phyloP scores from a whole-genome alignment of 2,113 vertebrate genomes.

The Gallinago paraguaiae region DNA sequence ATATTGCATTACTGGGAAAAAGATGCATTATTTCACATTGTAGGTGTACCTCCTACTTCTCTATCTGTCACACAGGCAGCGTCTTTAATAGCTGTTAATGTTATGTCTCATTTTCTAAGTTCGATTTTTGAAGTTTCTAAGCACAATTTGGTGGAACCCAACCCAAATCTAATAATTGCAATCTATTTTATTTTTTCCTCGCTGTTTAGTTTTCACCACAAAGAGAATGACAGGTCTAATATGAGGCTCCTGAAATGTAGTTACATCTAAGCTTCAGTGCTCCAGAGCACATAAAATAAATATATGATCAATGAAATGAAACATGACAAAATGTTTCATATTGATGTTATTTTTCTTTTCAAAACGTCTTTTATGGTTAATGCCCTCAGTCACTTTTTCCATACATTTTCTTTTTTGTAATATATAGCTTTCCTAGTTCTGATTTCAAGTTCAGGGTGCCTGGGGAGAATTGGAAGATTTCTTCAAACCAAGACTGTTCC shows the following conservation, averaged over 20 bases:
- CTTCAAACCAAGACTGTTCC: slow-evolving; percentile 78
- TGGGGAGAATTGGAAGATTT: slow-evolving; percentile 80
- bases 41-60: slow-evolving; percentile 55
- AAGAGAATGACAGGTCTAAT: slow-evolving; percentile 74
- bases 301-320: slow-evolving; percentile 81
- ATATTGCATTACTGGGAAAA: slow-evolving; percentile 49
- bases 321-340: slow-evolving; percentile 81
- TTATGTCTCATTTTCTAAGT: slow-evolving; percentile 36
- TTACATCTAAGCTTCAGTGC: slow-evolving; percentile 71
- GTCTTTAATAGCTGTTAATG: slow-evolving; percentile 49
- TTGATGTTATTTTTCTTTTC: slow-evolving; percentile 77
- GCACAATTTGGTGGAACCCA: slow-evolving; percentile 53
- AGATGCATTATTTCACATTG: slow-evolving; percentile 33
- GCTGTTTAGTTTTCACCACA: slow-evolving; percentile 63
- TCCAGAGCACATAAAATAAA: slow-evolving; percentile 79
- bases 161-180: slow-evolving; percentile 67
- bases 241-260: slow-evolving; percentile 73
- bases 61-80: slow-evolving; percentile 48
- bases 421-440: slow-evolving; percentile 80
- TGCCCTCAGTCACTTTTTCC: slow-evolving; percentile 74
- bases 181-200: slow-evolving; percentile 41
- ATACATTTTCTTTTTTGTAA: slow-evolving; percentile 75
- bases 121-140: background rate
- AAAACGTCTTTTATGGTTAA: slow-evolving; percentile 75
- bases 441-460: slow-evolving; percentile 79